Percentiles rank a stretch among this genome's conserved stretches.
Evolutionary conservation across 2,113 vertebrate species (phyloP).

Genomic region (Dinomys branickii): DNA sequence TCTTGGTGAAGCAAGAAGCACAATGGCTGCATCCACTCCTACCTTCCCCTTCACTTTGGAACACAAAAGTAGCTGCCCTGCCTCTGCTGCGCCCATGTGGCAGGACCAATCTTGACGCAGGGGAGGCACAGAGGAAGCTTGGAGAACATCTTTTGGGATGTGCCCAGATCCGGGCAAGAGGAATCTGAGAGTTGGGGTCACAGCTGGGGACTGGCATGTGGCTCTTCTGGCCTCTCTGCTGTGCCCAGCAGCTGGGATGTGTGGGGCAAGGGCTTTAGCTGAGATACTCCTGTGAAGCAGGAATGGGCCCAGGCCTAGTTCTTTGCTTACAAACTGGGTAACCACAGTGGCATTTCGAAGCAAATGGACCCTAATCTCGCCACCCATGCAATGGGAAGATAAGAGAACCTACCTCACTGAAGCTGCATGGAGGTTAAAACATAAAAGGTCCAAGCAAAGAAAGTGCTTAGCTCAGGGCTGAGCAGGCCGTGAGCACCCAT

Average conservation of each 20-base stretch:
- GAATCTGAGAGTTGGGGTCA: not conserved
- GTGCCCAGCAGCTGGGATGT: not conserved
- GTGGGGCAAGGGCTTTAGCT: not conserved
- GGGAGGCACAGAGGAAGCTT: not conserved
- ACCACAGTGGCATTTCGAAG: not conserved
- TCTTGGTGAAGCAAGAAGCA: too few relatives aligned
- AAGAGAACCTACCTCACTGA: not conserved
- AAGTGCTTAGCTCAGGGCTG: not conserved
- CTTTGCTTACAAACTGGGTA: not conserved
- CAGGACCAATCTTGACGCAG: not conserved
- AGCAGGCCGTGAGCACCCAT: not conserved
- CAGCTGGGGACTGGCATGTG: not conserved
- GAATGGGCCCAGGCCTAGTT: not conserved
- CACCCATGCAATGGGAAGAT: not conserved
- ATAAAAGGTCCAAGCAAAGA: not conserved
- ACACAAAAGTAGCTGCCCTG: not conserved
- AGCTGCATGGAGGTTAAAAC: not conserved
- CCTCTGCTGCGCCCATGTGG: fast-evolving
- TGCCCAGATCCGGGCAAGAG: not conserved
- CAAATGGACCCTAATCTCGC: not conserved
- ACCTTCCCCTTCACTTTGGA: not conserved
- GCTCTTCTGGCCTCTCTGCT: not conserved
- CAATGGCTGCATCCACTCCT: not conserved
- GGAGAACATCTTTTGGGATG: not conserved
- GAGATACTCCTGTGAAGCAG: not conserved